A percentile compares a stretch with the other conserved stretches of the same genome.
Conservation (phyloP, 2,113 vertebrate genomes). For the Butastur rufipennis region DNA sequence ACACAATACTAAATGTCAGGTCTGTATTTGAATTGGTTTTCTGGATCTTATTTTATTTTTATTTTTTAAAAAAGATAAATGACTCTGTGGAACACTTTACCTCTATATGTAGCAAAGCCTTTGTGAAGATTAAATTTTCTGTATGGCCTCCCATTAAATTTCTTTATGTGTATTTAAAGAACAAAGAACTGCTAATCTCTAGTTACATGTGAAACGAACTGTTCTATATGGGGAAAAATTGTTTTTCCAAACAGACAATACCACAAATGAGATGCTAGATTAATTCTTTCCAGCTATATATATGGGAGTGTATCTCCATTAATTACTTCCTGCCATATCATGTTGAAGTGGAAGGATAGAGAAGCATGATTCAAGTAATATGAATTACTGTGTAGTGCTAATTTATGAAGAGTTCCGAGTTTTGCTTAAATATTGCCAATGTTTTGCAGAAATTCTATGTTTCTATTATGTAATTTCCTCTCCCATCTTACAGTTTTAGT, state of each 20-base stretch:
- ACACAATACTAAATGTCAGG: neutral
- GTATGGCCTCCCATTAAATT: neutral
- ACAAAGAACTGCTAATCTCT: neutral
- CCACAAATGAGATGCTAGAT: neutral
- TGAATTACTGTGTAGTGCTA: neutral
- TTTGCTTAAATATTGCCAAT: neutral
- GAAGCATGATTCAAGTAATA: neutral
- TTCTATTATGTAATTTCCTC: neutral
- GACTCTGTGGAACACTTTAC: neutral
- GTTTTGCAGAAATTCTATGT: neutral
- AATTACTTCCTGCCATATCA: conserved; percentile 9
- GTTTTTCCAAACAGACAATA: neutral
- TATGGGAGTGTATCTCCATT: neutral
- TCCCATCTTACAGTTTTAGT: neutral
- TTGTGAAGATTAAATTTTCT: neutral
- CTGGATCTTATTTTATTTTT: neutral
- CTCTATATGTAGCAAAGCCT: neutral
- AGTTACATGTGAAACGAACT: neutral
- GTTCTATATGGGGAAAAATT: neutral
- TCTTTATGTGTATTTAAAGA: neutral
- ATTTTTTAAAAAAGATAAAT: neutral
- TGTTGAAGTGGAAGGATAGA: neutral
- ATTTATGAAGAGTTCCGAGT: neutral
- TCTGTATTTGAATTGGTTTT: neutral
- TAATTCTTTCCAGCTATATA: neutral